Evolutionary conservation across 2,113 vertebrate genomes (phyloP).

Genomic region (Misgurnus mizolepis): DNA sequence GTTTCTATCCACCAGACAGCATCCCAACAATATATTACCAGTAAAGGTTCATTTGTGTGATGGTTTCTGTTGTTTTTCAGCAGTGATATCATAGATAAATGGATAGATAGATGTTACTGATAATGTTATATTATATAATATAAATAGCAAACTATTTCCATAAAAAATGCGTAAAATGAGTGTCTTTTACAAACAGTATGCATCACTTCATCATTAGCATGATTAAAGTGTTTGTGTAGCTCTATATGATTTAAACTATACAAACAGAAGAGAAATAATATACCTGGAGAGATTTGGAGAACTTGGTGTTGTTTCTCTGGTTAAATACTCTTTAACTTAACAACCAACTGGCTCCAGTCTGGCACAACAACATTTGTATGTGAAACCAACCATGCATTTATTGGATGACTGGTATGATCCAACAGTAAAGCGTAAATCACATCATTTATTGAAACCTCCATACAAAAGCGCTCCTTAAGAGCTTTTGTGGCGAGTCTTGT

Average conservation of each 20-base stretch:
- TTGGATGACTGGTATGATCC: constrained; percentile 22
- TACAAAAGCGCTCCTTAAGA: constrained; percentile 35
- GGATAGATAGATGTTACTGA: neutral
- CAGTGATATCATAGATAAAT: neutral
- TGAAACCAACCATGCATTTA: constrained; percentile 36
- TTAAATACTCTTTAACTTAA: constrained; percentile 34
- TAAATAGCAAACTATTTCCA: too few species aligned
- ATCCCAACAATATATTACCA: too few species aligned
- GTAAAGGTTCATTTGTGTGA: too few species aligned
- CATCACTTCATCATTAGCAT: too few species aligned
- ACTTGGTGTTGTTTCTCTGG: neutral
- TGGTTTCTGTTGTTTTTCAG: too few species aligned
- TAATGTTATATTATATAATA: too few species aligned
- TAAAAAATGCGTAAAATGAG: too few species aligned
- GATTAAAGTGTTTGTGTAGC: too few species aligned
- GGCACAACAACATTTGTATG: constrained; percentile 35
- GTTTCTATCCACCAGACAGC: too few species aligned
- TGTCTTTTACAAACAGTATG: too few species aligned
- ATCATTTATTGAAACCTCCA: constrained; percentile 36
- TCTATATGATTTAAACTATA: too few species aligned
- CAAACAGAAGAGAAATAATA: too few species aligned
- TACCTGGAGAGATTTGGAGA: neutral
- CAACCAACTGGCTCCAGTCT: neutral
- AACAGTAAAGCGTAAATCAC: constrained; percentile 28
- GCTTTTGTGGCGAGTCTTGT: constrained; percentile 30